Conservation (phyloP, 2,797 vertebrate species). For the Acanthornis magna region DNA sequence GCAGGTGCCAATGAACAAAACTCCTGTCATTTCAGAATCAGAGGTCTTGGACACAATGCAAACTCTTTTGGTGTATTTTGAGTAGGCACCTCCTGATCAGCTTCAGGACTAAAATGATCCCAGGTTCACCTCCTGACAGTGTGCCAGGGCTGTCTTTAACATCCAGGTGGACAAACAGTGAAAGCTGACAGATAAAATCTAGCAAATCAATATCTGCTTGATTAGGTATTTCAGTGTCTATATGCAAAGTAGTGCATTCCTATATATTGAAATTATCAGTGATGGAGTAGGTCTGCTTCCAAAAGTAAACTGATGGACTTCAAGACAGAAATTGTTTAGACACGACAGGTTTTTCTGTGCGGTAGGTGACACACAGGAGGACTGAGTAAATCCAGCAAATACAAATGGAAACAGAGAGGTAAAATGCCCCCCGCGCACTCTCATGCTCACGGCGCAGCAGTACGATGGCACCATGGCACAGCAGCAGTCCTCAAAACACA, state of each 20-base stretch:
- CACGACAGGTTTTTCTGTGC: neutral
- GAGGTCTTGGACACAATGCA: neutral
- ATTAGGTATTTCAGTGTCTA: neutral
- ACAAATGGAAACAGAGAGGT: neutral
- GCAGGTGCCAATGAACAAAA: neutral
- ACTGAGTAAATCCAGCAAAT: neutral
- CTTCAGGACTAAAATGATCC: neutral
- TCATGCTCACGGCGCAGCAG: accelerated
- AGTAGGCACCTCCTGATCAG: neutral
- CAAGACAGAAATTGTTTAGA: neutral
- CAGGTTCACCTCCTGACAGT: neutral
- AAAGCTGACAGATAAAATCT: neutral
- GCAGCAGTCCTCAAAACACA: neutral
- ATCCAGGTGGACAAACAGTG: neutral
- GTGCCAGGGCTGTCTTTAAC: neutral
- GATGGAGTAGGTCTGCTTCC: neutral
- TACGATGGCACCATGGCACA: neutral
- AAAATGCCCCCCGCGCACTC: accelerated
- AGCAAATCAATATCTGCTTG: neutral
- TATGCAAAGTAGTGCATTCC: neutral
- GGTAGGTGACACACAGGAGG: neutral
- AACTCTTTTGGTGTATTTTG: neutral
- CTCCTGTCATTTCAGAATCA: neutral
- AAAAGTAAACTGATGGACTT: neutral
- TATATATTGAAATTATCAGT: neutral